Evolutionary conservation across 2,797 vertebrate genomes (phyloP).

Genomic region (Dicrostonyx torquatus): DNA sequence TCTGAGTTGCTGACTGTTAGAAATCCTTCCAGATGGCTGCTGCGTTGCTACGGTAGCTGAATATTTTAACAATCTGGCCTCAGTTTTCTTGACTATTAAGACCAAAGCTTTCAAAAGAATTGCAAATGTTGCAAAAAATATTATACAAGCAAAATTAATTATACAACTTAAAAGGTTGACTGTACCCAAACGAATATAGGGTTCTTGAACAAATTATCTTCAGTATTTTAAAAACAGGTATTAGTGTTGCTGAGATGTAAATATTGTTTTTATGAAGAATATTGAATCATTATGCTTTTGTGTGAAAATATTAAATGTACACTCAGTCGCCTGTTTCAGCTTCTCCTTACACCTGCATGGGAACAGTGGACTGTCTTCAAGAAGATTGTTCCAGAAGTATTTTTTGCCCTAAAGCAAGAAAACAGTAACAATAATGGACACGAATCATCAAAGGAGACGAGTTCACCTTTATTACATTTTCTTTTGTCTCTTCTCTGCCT

Average conservation of each 20-base stretch:
- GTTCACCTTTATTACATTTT: neutral
- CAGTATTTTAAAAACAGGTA: constrained; percentile 55
- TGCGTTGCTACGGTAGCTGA: constrained; percentile 81
- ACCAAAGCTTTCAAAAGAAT: constrained; percentile 80
- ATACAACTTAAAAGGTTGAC: constrained; percentile 74
- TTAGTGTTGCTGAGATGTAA: constrained; percentile 32
- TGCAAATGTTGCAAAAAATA: constrained; percentile 81
- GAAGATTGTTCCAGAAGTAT: neutral
- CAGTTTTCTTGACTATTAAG: constrained; percentile 75
- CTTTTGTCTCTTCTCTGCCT: neutral
- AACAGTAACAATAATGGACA: neutral
- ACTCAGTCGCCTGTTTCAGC: constrained; percentile 29
- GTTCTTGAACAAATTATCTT: constrained; percentile 55
- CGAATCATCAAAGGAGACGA: constrained; percentile 56
- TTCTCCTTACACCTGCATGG: constrained; percentile 30
- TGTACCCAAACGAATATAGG: constrained; percentile 36
- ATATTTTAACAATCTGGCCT: constrained; percentile 88
- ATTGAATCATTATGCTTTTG: neutral
- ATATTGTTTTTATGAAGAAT: constrained; percentile 57
- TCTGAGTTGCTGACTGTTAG: constrained; percentile 84
- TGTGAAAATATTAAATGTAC: constrained; percentile 35
- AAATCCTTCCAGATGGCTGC: constrained; percentile 86
- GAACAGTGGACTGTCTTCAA: constrained; percentile 53
- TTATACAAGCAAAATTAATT: constrained; percentile 79
- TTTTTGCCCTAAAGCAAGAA: neutral